Evolutionary conservation across 2,113 vertebrate species (phyloP), one percentile per base, ranked within the genome.

Genomic region (Rattus rattus): DNA sequence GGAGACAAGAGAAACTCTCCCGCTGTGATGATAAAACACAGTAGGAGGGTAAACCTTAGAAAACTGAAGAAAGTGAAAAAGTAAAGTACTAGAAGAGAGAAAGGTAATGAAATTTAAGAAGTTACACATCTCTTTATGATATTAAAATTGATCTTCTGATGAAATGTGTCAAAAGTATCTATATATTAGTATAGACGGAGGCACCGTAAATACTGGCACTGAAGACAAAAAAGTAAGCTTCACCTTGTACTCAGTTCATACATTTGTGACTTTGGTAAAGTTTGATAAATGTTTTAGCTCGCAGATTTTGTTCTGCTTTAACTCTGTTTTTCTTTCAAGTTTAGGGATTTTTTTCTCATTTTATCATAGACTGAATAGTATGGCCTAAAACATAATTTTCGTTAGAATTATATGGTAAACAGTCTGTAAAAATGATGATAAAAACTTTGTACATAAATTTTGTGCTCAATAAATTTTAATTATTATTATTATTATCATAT

Each of bases 401-500:
- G 30, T 90, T 67, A 85, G 20, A 79, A 16, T 81, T n/a, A 12
- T 36, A 1, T 80, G 33, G 17, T 90, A 87, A 92, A 86, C 47
- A 75, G 52, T 75, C 92, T 87, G 33, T 87, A 90, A 70, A 86
- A 76, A 3, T 85, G n/a, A 92, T 70, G 12, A 79, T 22, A 63
- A 63, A 6, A 63, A 30, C 9, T 72, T 26, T 67, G 76, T 16
- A 10, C 2, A 94, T 22, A 73, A 92, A 76, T 76, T 96, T 59
- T 61, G 81, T 63, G 59, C 59, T 87, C 67, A 67, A 52, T 81
- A 81, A 90, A 86, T 10, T 47, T 16, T 81, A 30, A 22, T 33
- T 87, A 52, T 95, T 92, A 24, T 95, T 92, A 24, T 95, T 89
- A 30, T 95, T 90, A 70, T 81, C 59, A 76, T 16, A 54, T 3